Evolutionary conservation across 1,140 invertebrate genomes (phyloP), one percentile per base, ranked within the genome.

Genomic region (Heliconius hewitsoni): DNA sequence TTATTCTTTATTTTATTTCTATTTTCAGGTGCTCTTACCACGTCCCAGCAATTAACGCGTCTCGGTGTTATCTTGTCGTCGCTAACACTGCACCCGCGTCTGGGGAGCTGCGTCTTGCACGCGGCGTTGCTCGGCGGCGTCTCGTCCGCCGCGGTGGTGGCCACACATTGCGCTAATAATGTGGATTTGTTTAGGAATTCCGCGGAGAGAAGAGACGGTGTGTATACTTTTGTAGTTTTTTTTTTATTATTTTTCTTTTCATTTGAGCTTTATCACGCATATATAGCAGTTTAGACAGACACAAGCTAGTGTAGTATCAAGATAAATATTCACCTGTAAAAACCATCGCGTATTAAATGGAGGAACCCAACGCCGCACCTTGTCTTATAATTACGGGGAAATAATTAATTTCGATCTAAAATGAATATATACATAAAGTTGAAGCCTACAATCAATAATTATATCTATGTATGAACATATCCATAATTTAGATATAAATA

Each of bases 71-170:
- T 95, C 9, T 89, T 96, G 23, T 90, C 94, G 0, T n/a, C 86
- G 0, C 94, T 97, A 75, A 83, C 94, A 5, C 85, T 95, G 2
- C 93, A 95, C 87, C 96, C 96, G 6, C 95, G 94, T 74, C 78
- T 96, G 13, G 96, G 95, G 30, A 95, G 95, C 86, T 93, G 95
- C 19, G 50, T 96, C 34, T 82, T 97, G 55, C 93, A 95, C 83
- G 91, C 95, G 0, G 83, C 91, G 27, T 66, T 66, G 18, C 5
- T 66, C 27, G 60, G 60, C 60, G 3, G 1, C 60, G 60, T 66
- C 1, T 66, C 27, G 27, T 0, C 89, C 0, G 79, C 78, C 3
- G 86, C 88, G 1, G 84, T 88, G 19, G 73, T 90, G 0, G 83
- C 85, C 5, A 83, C 90, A 2, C 88, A 90, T n/a, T 89, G 89